A percentile compares a stretch with the other conserved stretches of the same genome.
Conservation (phyloP, 2,113 vertebrate genomes). For the Brachirus orientalis region DNA sequence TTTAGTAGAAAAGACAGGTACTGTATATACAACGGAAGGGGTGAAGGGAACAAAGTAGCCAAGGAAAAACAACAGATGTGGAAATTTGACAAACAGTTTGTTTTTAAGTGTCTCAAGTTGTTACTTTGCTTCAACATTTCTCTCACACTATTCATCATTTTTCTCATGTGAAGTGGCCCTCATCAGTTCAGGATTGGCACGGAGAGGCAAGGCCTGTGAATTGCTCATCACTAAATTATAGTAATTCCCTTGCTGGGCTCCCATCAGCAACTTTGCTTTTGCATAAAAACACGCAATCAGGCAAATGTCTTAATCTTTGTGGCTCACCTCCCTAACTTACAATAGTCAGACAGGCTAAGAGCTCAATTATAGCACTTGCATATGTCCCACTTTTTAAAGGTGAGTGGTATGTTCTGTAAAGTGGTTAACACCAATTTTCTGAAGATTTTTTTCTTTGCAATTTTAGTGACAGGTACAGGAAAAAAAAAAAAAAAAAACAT, state of each 20-base stretch:
- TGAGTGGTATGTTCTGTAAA: constrained; percentile 47
- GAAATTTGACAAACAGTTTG: constrained; percentile 14
- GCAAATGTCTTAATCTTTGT: constrained; percentile 12
- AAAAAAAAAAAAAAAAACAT: constrained; percentile 1
- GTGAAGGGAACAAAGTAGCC: constrained; percentile 3
- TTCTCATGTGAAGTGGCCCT: constrained; percentile 16
- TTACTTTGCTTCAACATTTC: background rate
- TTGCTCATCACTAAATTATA: constrained; percentile 43
- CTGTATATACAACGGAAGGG: constrained; percentile 1
- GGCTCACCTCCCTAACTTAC: constrained; percentile 25
- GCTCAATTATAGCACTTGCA: constrained; percentile 53
- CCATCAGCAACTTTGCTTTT: constrained; percentile 18
- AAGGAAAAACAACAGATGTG: constrained; percentile 5
- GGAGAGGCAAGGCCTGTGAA: constrained; percentile 37
- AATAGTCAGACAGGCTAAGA: constrained; percentile 33
- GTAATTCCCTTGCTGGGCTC: constrained; percentile 16
- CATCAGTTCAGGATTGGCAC: constrained; percentile 10
- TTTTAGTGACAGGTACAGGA: constrained; percentile 29
- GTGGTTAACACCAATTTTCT: constrained; percentile 41
- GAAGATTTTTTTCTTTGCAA: constrained; percentile 14
- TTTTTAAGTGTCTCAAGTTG: background rate
- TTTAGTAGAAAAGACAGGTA: constrained; percentile 26
- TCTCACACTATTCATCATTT: background rate
- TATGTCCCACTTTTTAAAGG: constrained; percentile 33
- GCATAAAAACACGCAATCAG: constrained; percentile 35